These are phyloP conservation scores for Chaenodraco wilsoni DNA, from an alignment of 2,797 vertebrate genomes.

Conservation along the genomic window DNA sequence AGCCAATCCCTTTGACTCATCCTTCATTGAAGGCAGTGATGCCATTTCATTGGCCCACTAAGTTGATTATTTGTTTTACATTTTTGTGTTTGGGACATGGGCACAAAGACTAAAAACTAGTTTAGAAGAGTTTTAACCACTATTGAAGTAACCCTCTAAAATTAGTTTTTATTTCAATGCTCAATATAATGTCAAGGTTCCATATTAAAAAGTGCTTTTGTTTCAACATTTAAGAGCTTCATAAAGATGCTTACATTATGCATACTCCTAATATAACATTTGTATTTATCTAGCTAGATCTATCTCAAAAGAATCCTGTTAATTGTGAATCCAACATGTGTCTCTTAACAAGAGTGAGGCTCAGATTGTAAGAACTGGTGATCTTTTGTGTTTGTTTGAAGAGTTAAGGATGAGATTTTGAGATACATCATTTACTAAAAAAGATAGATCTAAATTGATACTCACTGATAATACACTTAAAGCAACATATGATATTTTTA, in stretches of 20 bases:
- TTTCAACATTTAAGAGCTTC: neutral
- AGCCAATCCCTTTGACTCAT: slow-evolving; percentile 46
- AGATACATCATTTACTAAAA: neutral
- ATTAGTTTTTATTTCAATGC: neutral
- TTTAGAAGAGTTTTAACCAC: neutral
- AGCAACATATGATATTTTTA: neutral
- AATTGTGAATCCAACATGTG: neutral
- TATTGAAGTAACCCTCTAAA: neutral
- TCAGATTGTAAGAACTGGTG: neutral
- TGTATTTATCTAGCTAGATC: too few species aligned
- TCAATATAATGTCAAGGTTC: neutral
- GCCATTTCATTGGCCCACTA: neutral
- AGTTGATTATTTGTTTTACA: neutral
- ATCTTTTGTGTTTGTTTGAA: neutral
- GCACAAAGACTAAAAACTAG: neutral
- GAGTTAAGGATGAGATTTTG: neutral
- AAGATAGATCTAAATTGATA: neutral
- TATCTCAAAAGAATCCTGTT: neutral
- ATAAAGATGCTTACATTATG: neutral
- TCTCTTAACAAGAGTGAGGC: neutral
- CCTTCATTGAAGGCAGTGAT: rapidly evolving
- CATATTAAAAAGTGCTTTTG: neutral
- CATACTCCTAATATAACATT: too few species aligned
- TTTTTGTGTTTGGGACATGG: neutral
- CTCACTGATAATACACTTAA: neutral